Percentiles rank a stretch among this genome's conserved stretches.
Evolutionary conservation across 2,797 vertebrate genomes (phyloP).

Genomic region (Hirundo rustica): DNA sequence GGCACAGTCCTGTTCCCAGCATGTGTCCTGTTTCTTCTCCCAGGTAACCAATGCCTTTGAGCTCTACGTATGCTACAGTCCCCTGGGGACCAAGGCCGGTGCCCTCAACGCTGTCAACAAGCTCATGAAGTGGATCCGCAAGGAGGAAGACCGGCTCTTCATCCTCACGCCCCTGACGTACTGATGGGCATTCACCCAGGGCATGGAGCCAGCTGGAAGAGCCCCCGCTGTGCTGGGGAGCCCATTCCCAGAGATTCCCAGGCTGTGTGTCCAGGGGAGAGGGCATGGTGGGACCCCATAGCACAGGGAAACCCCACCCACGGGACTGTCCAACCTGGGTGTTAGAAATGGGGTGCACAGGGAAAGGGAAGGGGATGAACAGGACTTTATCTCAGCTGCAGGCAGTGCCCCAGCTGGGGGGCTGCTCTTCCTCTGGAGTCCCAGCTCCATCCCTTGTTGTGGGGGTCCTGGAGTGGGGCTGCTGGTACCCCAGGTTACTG

Average conservation of each 20-base stretch:
- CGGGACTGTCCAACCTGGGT: background rate
- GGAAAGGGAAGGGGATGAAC: background rate
- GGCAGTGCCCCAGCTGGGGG: background rate
- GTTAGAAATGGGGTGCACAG: background rate
- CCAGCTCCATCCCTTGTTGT: background rate
- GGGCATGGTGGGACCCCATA: background rate
- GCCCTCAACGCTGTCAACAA: slow-evolving; percentile 89
- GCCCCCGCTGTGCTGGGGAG: background rate
- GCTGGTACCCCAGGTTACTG: background rate
- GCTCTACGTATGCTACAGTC: slow-evolving; percentile 96
- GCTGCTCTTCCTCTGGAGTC: background rate
- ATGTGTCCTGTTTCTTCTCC: background rate
- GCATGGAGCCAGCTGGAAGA: background rate
- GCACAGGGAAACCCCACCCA: background rate
- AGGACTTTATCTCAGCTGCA: background rate
- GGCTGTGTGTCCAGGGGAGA: background rate
- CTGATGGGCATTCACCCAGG: slow-evolving; percentile 68
- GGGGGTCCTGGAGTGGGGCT: background rate
- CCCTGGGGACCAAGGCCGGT: slow-evolving; percentile 88
- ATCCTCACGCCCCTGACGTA: slow-evolving; percentile 95
- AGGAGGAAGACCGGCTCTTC: slow-evolving; percentile 96
- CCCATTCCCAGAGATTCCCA: background rate
- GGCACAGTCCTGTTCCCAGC: background rate
- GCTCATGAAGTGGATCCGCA: slow-evolving; percentile 98
- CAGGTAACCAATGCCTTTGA: slow-evolving; percentile 97